phyloP scores from a whole-genome alignment of 2,888 invertebrate species.

The Drosophila putrida region DNA sequence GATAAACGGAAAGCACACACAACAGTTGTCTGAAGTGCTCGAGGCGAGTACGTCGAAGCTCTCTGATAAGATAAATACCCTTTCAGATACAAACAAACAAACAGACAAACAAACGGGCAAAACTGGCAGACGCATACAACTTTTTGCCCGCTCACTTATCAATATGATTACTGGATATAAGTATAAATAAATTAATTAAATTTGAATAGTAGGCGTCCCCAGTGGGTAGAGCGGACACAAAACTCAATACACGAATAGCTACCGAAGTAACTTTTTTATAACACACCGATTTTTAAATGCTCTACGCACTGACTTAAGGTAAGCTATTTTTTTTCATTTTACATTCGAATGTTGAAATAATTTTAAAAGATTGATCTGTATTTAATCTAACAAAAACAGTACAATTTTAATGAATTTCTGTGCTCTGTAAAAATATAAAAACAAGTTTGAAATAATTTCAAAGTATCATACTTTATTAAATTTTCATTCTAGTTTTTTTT shows the following conservation, averaged over 20 bases:
- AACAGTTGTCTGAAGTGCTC: conserved; percentile 60
- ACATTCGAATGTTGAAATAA: no score
- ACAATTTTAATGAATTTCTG: no score
- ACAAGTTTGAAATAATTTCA: no score
- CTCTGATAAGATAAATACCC: conserved; percentile 60
- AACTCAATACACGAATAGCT: conserved; percentile 33
- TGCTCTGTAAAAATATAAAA: no score
- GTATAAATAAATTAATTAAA: conserved; percentile 77
- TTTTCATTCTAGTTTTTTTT: no score
- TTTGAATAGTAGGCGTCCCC: conserved; percentile 66
- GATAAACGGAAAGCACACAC: conserved; percentile 54
- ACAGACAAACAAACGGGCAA: conserved; percentile 21
- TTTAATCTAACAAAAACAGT: no score
- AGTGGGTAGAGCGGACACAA: conserved; percentile 39
- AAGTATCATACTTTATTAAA: no score
- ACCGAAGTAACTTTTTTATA: conserved; percentile 2
- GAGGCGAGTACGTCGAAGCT: conserved; percentile 47
- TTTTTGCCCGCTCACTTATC: conserved; percentile 61
- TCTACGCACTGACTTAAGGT: neutral
- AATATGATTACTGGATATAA: conserved; percentile 73
- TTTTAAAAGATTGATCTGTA: no score
- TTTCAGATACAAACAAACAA: conserved; percentile 39
- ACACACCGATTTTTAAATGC: conserved; percentile 3
- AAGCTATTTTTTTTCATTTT: no score
- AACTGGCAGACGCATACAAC: conserved; percentile 26